Percentiles rank a stretch among this genome's conserved stretches.
Evolutionary conservation across 1,140 invertebrate genomes (phyloP).

Genomic region (Varroa destructor): DNA sequence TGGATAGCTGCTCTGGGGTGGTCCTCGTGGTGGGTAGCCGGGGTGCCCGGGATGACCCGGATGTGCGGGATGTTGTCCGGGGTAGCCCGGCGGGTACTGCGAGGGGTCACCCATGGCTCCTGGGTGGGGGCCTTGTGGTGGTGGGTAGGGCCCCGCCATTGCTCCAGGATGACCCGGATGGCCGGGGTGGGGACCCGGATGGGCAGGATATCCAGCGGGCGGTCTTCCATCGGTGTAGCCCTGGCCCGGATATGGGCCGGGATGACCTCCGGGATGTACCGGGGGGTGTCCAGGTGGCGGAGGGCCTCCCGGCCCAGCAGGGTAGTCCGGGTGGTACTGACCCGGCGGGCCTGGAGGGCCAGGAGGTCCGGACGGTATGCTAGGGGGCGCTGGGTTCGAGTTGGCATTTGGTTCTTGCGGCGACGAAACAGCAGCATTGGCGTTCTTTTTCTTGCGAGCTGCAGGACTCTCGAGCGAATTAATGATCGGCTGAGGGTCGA

Average conservation of each 20-base stretch:
- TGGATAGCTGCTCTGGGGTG: constrained; percentile 24
- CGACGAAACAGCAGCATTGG: constrained; percentile 32
- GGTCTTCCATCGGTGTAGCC: too few relatives aligned
- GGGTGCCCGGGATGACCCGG: neutral
- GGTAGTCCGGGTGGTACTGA: constrained; percentile 27
- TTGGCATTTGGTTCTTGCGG: constrained; percentile 29
- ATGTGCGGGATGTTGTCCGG: neutral
- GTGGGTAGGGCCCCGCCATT: constrained; percentile 15
- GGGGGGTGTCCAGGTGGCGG: neutral
- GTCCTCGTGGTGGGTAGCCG: constrained; percentile 25
- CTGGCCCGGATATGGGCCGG: too few relatives aligned
- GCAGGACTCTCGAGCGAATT: constrained; percentile 53
- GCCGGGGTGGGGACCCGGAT: constrained; percentile 9
- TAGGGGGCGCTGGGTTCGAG: constrained; percentile 30
- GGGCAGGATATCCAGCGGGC: constrained; percentile 3
- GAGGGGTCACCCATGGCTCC: constrained; percentile 18
- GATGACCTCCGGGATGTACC: neutral
- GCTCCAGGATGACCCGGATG: constrained; percentile 20
- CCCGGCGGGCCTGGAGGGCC: constrained; percentile 3
- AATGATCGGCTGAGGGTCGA: constrained; percentile 86
- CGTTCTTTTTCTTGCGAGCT: constrained; percentile 40
- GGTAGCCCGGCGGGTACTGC: constrained; percentile 19
- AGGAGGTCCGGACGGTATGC: constrained; percentile 28
- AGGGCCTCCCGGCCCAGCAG: constrained; percentile 27
- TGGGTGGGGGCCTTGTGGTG: constrained; percentile 24